phyloP scores from a whole-genome alignment of 2,113 vertebrate genomes.

The Cacatua alba region DNA sequence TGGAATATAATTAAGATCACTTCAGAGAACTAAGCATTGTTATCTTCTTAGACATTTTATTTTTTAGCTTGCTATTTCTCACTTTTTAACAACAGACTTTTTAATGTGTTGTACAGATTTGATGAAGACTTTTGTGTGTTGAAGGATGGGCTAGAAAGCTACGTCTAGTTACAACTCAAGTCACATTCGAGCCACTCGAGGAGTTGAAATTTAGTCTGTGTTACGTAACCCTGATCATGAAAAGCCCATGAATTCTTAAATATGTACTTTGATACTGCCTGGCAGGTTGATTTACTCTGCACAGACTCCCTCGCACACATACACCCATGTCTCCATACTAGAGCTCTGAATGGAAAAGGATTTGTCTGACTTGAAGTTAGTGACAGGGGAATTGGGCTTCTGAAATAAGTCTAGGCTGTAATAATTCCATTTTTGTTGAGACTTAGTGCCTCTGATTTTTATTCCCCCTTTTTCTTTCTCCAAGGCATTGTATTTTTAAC shows the following conservation, averaged over 20 bases:
- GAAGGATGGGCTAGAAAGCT: background rate
- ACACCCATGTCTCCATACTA: background rate
- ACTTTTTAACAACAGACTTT: background rate
- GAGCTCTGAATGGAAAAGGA: background rate
- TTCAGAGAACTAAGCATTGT: background rate
- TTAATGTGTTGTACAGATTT: background rate
- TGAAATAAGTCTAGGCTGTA: background rate
- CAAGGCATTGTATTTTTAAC: background rate
- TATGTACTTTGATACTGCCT: conserved; percentile 4
- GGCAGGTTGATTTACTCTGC: conserved; percentile 36
- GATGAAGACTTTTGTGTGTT: background rate
- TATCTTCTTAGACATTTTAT: background rate
- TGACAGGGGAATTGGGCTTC: background rate
- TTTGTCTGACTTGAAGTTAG: background rate
- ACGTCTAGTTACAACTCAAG: background rate
- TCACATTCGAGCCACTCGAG: background rate
- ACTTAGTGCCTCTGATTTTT: background rate
- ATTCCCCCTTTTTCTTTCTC: background rate
- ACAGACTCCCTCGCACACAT: fast-evolving
- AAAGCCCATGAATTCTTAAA: conserved; percentile 52
- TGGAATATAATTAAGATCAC: background rate
- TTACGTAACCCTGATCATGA: conserved; percentile 26
- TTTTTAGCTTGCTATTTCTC: background rate
- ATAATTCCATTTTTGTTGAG: background rate
- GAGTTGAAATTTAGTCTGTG: background rate